phyloP scores from a whole-genome alignment of 2,888 invertebrate genomes.

The Homarus gammarus region DNA sequence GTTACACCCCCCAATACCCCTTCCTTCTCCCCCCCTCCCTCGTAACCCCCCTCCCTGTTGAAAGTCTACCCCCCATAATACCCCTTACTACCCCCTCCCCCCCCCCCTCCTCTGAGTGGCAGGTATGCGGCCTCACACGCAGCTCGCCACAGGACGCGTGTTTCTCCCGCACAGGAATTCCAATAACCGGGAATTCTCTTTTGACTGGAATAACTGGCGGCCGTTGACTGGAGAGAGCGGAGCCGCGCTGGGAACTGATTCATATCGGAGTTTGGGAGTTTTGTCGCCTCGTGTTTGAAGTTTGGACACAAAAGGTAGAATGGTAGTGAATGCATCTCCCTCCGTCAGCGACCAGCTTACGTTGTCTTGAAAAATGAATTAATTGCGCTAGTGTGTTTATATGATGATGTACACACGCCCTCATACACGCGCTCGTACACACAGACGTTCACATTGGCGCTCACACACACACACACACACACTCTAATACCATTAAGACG shows the following conservation, averaged over 20 bases:
- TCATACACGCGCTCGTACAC: not conserved
- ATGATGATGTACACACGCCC: not conserved
- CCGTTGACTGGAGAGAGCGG: not conserved
- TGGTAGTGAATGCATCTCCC: not conserved
- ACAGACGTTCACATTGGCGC: not conserved
- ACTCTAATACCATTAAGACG: not conserved
- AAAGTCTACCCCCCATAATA: too few species aligned
- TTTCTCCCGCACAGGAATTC: conserved; percentile 23
- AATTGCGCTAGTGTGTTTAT: not conserved
- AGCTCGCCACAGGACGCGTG: conserved; percentile 8
- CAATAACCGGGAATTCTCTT: conserved; percentile 32
- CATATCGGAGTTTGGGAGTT: not conserved
- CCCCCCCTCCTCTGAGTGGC: not conserved
- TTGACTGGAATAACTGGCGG: conserved; percentile 29
- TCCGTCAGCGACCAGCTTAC: not conserved
- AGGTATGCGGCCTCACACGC: conserved; percentile 22
- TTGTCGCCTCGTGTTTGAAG: not conserved
- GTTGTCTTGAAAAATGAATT: not conserved
- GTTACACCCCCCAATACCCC: not conserved
- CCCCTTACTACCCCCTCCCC: not conserved
- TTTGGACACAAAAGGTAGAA: not conserved
- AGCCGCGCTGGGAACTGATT: conserved; percentile 1
- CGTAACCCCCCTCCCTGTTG: not conserved
- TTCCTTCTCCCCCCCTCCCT: not conserved
- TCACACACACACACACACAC: too few species aligned